Percentiles rank a stretch among this genome's conserved stretches.
Conservation (phyloP, 2,888 invertebrate species). For the Dioctria rufipes region DNA sequence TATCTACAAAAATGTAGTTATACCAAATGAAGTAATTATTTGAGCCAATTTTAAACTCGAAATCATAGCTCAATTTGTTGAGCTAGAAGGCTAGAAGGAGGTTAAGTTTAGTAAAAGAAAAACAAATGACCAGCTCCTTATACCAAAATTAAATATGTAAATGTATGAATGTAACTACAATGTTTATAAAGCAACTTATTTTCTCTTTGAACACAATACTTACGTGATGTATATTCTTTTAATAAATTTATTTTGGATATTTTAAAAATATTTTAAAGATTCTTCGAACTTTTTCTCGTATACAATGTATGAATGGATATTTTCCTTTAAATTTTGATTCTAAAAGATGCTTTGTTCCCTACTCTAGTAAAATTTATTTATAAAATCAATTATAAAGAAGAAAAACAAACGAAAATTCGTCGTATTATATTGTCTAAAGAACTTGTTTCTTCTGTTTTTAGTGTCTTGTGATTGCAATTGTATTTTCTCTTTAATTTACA, state of each 20-base stretch:
- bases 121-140: not conserved
- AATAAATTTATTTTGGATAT: not conserved
- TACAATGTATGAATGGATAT: constrained; percentile 46
- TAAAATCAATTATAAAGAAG: not conserved
- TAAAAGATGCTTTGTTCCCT: not conserved
- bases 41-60: no score
- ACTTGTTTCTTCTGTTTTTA: not conserved
- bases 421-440: constrained; percentile 9
- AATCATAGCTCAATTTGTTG: no score
- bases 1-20: no score
- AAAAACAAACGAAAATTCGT: not conserved
- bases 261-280: constrained; percentile 39
- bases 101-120: no score
- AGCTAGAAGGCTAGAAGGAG: no score
- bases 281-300: constrained; percentile 46
- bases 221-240: constrained; percentile 17
- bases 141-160: not conserved
- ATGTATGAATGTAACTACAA: not conserved
- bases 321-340: constrained; percentile 44
- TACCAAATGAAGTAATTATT: no score
- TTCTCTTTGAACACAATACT: constrained; percentile 17
- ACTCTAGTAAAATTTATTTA: not conserved
- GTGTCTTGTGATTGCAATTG: not conserved
- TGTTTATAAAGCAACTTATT: constrained; percentile 7
- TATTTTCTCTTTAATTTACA: no score